Base-by-base conservation (phyloP, 1,140 invertebrate species). In the Mesaphorura yosii region DNA sequence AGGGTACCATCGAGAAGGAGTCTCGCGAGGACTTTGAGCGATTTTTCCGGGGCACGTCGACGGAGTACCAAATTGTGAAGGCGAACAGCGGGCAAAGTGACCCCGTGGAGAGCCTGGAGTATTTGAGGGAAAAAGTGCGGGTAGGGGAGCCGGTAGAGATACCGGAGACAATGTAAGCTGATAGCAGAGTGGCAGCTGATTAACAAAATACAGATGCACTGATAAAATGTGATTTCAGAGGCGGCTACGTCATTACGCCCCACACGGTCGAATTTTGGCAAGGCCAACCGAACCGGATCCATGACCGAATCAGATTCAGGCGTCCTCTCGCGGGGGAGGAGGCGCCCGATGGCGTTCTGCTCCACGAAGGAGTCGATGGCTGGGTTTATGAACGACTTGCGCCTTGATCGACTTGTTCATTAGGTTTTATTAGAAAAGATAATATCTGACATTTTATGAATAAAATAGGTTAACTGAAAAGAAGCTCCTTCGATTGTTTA, bases 211-310 rank as follows among this genome's bases (percentile, higher is more conserved):
- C 20, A 20, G 17, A 10, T 15, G 6, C 5, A 39, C 19, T n/a
- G n/a, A n/a, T n/a, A n/a, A n/a, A n/a, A n/a, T n/a, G n/a, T n/a
- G 47, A 25, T 52, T 20, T 10, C 50, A 89, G 88, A 89, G 89
- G 91, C 57, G 92, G 92, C 22, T 96, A 83, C 65, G 72, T 81
- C n/a, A 76, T 98, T 26, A 75, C 78, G 47, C 93, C 93, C 28
- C 73, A 75, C 51, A 66, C 71, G 7, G 77, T 95, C 42, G 93
- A 98, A 73, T 98, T 98, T 70, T 98, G 92, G 93, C 91, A 96
- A 74, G 93, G 93, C 0, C 91, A 96, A 69, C 83, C 81, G n/a
- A 84, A 88, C 72, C 76, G 93, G 46, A 71, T 96, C 0, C 92
- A 97, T 69, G 93, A 98, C 68, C 76, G 93, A 59, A 88, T 97